A percentile compares a stretch with the other conserved stretches of the same genome.
Conservation (phyloP, 2,888 invertebrate species). For the Sthenelais limicola region DNA sequence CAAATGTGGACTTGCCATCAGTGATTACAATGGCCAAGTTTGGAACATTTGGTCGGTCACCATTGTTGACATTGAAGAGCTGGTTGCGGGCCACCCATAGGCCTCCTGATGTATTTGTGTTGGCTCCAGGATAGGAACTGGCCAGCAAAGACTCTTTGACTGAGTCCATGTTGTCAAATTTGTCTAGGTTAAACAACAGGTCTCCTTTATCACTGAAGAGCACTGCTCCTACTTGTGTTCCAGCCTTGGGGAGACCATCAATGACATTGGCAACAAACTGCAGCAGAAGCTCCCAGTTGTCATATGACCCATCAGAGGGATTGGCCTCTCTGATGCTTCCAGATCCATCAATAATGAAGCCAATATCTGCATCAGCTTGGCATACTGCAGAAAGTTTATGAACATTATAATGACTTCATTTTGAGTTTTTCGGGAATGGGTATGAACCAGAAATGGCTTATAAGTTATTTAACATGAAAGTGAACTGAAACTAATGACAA, state of each 20-base stretch:
- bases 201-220: slow-evolving; percentile 27
- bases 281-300: slow-evolving; percentile 23
- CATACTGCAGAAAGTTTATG: no score
- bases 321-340: slow-evolving; percentile 32
- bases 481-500: no score
- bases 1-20: slow-evolving; percentile 39
- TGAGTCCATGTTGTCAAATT: background rate
- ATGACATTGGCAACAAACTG: slow-evolving; percentile 19
- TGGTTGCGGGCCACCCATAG: slow-evolving; percentile 31
- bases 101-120: slow-evolving; percentile 49
- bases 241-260: slow-evolving; percentile 12
- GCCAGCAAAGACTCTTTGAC: slow-evolving; percentile 27
- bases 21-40: slow-evolving; percentile 37
- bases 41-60: slow-evolving; percentile 27
- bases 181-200: background rate
- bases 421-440: no score
- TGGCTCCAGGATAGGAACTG: slow-evolving; percentile 41
- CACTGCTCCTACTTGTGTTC: slow-evolving; percentile 20
- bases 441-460: no score
- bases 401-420: no score
- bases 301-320: slow-evolving; percentile 21
- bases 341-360: slow-evolving; percentile 24
- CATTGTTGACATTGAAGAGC: slow-evolving; percentile 20
- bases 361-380: slow-evolving; percentile 19
- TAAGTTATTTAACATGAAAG: no score